Percentiles rank a stretch among this genome's conserved stretches.
Evolutionary conservation across 1,140 invertebrate genomes (phyloP).

Genomic region (Zaprionus kolodkinae): DNA sequence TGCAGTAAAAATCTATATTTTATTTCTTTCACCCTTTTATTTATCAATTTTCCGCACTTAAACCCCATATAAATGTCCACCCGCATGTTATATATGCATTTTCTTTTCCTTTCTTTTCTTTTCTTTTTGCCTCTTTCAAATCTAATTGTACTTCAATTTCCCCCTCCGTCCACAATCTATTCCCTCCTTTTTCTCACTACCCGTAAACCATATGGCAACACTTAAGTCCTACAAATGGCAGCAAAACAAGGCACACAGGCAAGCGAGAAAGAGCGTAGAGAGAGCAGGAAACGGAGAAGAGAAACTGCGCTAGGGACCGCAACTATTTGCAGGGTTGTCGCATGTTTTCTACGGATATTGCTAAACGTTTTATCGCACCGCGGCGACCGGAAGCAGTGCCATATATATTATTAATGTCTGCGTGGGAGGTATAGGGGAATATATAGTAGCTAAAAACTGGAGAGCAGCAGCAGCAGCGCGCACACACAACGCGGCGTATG

Average conservation of each 20-base stretch:
- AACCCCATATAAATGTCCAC: background rate
- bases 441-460: background rate
- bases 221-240: constrained; percentile 7
- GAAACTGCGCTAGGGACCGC: background rate
- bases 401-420: constrained; percentile 73
- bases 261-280: background rate
- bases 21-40: too few species aligned
- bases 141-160: background rate
- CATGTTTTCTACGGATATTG: constrained; percentile 59
- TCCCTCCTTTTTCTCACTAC: background rate
- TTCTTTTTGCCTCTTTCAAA: background rate
- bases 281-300: background rate
- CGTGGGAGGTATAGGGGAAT: background rate
- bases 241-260: background rate
- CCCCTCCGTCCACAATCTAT: background rate
- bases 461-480: constrained; percentile 6
- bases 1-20: too few species aligned
- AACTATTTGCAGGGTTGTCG: constrained; percentile 27
- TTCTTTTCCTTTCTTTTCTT: too few species aligned
- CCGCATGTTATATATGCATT: too few species aligned
- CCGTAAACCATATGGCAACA: constrained; percentile 1
- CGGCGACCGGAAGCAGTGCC: constrained; percentile 49
- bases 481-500: constrained; percentile 69
- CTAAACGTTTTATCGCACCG: constrained; percentile 80
- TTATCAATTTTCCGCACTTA: background rate